Conservation (phyloP, 1,140 invertebrate species). For the Drusus annulatus region DNA sequence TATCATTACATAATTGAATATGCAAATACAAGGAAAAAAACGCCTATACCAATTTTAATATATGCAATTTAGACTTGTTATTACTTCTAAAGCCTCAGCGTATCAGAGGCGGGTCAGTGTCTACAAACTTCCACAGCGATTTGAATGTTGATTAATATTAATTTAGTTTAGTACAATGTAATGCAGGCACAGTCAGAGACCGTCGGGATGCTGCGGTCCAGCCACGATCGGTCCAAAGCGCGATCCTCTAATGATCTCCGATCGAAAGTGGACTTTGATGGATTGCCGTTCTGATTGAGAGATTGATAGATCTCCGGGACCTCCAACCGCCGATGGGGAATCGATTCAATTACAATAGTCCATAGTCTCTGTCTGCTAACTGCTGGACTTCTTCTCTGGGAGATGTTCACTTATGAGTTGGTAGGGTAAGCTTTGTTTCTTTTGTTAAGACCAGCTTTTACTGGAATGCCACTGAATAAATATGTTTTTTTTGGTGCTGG, state of each 20-base stretch:
- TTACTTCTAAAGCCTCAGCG: no score
- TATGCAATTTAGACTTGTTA: no score
- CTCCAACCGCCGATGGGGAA: constrained; percentile 17
- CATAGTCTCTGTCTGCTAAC: background rate
- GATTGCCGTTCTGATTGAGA: constrained; percentile 37
- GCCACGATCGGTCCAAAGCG: constrained; percentile 14
- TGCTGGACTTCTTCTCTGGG: background rate
- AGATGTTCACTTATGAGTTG: background rate
- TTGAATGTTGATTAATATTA: constrained; percentile 4
- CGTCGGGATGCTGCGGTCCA: background rate
- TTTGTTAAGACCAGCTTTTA: background rate
- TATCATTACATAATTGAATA: no score
- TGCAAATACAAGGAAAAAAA: no score
- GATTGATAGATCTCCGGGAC: constrained; percentile 33
- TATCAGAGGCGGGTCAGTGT: no score
- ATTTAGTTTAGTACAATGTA: background rate
- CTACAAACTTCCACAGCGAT: no score
- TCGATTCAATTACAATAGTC: constrained; percentile 29
- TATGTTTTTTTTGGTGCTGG: no score
- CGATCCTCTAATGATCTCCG: constrained; percentile 43
- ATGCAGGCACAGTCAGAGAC: background rate
- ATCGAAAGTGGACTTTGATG: constrained; percentile 44
- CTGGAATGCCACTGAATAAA: no score
- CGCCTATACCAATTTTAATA: no score
- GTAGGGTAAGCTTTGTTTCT: background rate